Conservation (phyloP, 2,113 vertebrate species). For the Dolichotis patagonum region DNA sequence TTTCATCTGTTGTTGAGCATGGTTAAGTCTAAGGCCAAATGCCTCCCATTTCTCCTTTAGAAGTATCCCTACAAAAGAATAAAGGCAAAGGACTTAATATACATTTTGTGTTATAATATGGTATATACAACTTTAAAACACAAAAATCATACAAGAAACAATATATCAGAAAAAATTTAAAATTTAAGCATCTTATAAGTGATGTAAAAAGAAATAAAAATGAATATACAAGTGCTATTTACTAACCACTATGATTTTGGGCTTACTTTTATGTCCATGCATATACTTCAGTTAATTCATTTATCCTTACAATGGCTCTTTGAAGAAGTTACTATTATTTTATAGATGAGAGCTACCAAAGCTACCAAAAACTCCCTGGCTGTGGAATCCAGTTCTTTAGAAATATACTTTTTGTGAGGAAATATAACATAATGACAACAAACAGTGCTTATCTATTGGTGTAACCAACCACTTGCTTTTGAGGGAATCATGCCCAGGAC, state of each 20-base stretch:
- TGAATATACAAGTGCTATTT: background rate
- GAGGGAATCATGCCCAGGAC: background rate
- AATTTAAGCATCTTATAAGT: background rate
- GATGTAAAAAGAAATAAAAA: background rate
- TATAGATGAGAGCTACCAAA: background rate
- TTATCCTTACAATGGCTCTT: background rate
- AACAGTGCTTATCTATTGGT: background rate
- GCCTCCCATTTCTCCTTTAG: constrained; percentile 95
- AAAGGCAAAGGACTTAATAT: background rate
- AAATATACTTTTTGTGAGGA: background rate
- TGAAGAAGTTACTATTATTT: background rate
- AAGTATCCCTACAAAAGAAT: constrained; percentile 86
- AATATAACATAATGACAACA: background rate
- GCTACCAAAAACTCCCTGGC: background rate
- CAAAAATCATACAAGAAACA: background rate
- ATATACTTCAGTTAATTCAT: background rate
- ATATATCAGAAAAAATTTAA: background rate
- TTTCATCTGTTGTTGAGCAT: constrained; percentile 96
- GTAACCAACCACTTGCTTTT: background rate
- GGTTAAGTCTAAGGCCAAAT: constrained; percentile 92
- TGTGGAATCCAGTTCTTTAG: background rate
- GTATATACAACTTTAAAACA: background rate
- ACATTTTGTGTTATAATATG: background rate
- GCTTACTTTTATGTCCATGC: background rate
- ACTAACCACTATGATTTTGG: background rate